Evolutionary conservation across 2,888 invertebrate genomes (phyloP).

Genomic region (Sarcophaga variegata): DNA sequence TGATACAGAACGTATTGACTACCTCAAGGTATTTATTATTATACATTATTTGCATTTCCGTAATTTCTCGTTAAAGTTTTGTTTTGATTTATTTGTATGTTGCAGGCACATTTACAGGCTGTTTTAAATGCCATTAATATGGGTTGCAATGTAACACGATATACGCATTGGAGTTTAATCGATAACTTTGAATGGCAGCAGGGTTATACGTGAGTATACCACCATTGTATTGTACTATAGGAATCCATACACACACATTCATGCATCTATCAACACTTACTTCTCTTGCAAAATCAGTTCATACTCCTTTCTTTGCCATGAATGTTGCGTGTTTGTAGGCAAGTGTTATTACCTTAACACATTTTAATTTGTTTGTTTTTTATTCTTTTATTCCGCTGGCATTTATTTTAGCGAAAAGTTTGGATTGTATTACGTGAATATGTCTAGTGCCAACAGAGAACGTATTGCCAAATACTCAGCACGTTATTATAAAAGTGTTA

Average conservation of each 20-base stretch:
- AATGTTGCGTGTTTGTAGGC: conserved; percentile 38
- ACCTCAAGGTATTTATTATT: conserved; percentile 71
- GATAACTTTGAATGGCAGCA: conserved; percentile 78
- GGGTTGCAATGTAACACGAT: conserved; percentile 75
- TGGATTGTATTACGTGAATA: conserved; percentile 87
- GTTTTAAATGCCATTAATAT: conserved; percentile 74
- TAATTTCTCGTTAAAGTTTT: background rate
- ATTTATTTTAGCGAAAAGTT: conserved; percentile 84
- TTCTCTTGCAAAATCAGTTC: background rate
- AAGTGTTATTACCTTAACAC: conserved; percentile 38
- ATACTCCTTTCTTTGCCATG: background rate
- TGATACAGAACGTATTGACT: conserved; percentile 78
- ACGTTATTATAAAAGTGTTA: conserved; percentile 70
- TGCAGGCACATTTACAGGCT: conserved; percentile 75
- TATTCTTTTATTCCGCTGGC: background rate
- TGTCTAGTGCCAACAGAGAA: conserved; percentile 83
- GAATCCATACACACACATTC: background rate
- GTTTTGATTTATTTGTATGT: conserved; percentile 2
- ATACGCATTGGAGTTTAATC: conserved; percentile 77
- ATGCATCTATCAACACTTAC: background rate
- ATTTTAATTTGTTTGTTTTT: conserved; percentile 59
- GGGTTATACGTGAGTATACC: conserved; percentile 75
- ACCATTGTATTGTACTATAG: conserved; percentile 15
- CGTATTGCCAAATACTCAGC: conserved; percentile 86
- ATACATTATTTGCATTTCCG: background rate